Evolutionary conservation across 53 echinoderm and acorn worm species (phyloP).

Genomic region (Mesocentrotus franciscanus): DNA sequence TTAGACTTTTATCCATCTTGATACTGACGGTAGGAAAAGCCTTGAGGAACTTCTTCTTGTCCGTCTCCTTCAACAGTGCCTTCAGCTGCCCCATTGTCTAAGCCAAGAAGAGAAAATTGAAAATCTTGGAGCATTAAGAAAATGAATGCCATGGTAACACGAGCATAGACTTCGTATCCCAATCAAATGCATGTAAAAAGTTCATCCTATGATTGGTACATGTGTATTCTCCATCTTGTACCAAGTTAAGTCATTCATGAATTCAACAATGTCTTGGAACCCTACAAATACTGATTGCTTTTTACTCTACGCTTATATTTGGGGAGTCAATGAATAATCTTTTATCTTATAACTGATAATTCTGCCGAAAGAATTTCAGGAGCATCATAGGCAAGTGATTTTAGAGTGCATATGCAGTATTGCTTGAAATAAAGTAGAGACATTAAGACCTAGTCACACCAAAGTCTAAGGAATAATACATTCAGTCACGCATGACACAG

Average conservation of each 20-base stretch:
- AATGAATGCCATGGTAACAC: not conserved
- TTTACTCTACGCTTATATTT: too few relatives aligned
- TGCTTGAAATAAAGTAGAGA: not conserved
- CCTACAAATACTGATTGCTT: not conserved
- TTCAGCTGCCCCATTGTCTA: conserved; percentile 43
- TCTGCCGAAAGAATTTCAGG: too few relatives aligned
- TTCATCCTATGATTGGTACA: not conserved
- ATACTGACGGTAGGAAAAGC: conserved; percentile 23
- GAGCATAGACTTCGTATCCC: not conserved
- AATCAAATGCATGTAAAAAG: not conserved
- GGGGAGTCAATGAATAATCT: too few relatives aligned
- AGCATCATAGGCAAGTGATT: too few relatives aligned
- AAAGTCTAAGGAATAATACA: too few relatives aligned
- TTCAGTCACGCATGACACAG: too few relatives aligned
- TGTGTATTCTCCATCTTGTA: not conserved
- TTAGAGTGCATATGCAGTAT: too few relatives aligned
- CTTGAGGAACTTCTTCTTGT: conserved; percentile 62
- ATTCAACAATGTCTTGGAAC: not conserved
- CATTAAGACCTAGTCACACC: too few relatives aligned
- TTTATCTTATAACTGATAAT: too few relatives aligned
- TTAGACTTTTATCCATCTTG: conserved; percentile 59
- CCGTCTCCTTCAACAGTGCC: not conserved
- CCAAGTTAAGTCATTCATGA: not conserved
- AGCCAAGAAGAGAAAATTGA: not conserved
- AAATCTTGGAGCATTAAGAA: not conserved